Base-by-base conservation (phyloP, 2,113 vertebrate species). In the Nycticryphes semicollaris region DNA sequence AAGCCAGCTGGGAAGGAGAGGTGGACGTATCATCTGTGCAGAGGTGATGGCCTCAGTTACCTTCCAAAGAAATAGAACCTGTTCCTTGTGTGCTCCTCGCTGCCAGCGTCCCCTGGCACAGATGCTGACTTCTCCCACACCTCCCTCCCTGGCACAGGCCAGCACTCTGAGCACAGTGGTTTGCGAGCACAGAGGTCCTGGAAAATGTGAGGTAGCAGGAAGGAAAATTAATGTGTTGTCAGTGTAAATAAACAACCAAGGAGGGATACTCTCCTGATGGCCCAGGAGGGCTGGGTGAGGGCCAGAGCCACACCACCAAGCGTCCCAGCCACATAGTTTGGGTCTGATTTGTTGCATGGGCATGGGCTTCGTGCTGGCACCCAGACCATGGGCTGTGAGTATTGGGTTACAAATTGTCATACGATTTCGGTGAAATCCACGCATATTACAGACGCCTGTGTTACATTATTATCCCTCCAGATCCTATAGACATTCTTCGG, bases 1-100 rank as follows among this genome's bases (percentile, higher is more conserved):
- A 37, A 56, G 17, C 21, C 27, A 47, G 25, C 33, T 27, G 51
- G 37, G 14, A 57, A 72, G 27, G 47, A 66, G 82, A 24, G 12
- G 7, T 24, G 45, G 7, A 1, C 0, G 0, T 7, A 3, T 6
- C 0, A 2, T 47, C 10, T 27, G 53, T 7, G 9, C 27, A 15
- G 27, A 54, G 51, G 9, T 50, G 51, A 37, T 4, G 14, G 12
- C 76, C 45, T 27, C 41, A 5, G 56, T 3, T 12, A 7, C 47
- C 33, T 41, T 48, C 75, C 39, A 25, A 62, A n/a, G 73, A 27
- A 33, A 50, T 5, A 8, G 84, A 70, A 14, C 21, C 56, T 53
- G 24, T 9, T 21, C 23, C 45, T 57, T 0, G 0, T 12, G 35
- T n/a, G 45, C 64, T 39, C 25, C 69, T 53, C 7, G 0, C 30